A percentile compares a stretch with the other conserved stretches of the same genome.
phyloP scores from a whole-genome alignment of 2,888 invertebrate species.

The Therioaphis trifolii region DNA sequence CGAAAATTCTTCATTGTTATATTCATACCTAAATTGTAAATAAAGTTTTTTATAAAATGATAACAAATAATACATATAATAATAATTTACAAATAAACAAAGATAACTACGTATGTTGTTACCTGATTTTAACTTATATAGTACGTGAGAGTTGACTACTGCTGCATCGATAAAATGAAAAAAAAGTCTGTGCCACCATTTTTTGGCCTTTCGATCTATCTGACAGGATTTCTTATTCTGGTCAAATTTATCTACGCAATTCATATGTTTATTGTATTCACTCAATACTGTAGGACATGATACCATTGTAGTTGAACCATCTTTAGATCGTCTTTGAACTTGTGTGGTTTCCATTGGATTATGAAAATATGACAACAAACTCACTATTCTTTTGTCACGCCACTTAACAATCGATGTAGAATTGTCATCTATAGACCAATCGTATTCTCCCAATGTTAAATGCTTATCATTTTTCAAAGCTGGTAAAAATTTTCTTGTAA shows the following conservation, averaged over 20 bases:
- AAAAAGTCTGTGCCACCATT: slow-evolving; percentile 7
- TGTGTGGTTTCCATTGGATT: too few relatives aligned
- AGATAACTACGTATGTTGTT: too few relatives aligned
- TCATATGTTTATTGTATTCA: slow-evolving; percentile 54
- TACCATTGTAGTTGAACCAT: background rate
- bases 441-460: too few relatives aligned
- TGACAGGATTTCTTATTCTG: slow-evolving; percentile 16
- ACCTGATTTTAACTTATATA: background rate
- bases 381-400: too few relatives aligned
- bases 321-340: background rate
- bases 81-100: too few relatives aligned
- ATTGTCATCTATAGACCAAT: too few relatives aligned
- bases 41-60: background rate
- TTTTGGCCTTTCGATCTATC: background rate
- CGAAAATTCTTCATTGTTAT: slow-evolving; percentile 22
- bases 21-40: background rate
- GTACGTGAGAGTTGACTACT: background rate
- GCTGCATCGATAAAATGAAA: slow-evolving; percentile 23
- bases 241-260: slow-evolving; percentile 38
- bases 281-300: slow-evolving; percentile 40
- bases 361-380: too few relatives aligned
- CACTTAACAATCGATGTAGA: too few relatives aligned
- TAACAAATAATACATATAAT: too few relatives aligned
- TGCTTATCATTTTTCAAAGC: too few relatives aligned
- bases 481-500: too few relatives aligned